A percentile compares a stretch with the other conserved stretches of the same genome.
phyloP scores from a whole-genome alignment of 2,113 vertebrate species.

The Calyptommatus sinebrachiatus region DNA sequence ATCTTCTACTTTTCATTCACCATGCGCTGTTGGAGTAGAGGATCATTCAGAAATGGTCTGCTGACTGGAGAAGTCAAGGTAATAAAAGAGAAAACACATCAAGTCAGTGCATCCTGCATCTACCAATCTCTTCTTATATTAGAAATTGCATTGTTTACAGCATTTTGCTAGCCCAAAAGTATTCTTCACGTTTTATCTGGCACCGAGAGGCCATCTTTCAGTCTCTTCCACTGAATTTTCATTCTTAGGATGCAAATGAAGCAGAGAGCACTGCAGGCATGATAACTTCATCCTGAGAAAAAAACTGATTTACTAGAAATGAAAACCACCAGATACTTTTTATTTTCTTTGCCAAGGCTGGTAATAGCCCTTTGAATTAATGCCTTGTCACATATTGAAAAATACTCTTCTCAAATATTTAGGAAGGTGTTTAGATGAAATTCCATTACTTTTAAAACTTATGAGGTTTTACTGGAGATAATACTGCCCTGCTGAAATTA shows the following conservation, averaged over 20 bases:
- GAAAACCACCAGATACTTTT: background rate
- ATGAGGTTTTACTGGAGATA: background rate
- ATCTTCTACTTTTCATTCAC: conserved; percentile 9
- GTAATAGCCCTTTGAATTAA: background rate
- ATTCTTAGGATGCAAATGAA: conserved; percentile 23
- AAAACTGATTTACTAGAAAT: conserved; percentile 3
- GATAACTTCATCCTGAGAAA: conserved; percentile 13
- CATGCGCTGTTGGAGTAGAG: conserved; percentile 15
- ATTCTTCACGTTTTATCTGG: conserved; percentile 40
- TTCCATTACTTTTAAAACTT: background rate
- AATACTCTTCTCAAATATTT: background rate
- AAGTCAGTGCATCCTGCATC: background rate
- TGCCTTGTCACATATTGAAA: background rate
- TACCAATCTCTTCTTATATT: background rate
- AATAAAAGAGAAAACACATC: conserved; percentile 21
- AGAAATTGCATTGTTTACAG: conserved; percentile 26
- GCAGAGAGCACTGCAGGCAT: background rate
- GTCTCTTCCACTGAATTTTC: conserved; percentile 11
- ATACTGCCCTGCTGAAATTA: background rate
- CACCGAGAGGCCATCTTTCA: conserved; percentile 12
- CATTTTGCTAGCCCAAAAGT: conserved; percentile 14
- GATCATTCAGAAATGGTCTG: conserved; percentile 25
- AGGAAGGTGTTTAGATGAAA: background rate
- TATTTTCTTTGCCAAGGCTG: conserved; percentile 12
- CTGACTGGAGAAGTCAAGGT: conserved; percentile 23